phyloP scores from a whole-genome alignment of 2,888 invertebrate genomes.

The Spisula subtruncata region DNA sequence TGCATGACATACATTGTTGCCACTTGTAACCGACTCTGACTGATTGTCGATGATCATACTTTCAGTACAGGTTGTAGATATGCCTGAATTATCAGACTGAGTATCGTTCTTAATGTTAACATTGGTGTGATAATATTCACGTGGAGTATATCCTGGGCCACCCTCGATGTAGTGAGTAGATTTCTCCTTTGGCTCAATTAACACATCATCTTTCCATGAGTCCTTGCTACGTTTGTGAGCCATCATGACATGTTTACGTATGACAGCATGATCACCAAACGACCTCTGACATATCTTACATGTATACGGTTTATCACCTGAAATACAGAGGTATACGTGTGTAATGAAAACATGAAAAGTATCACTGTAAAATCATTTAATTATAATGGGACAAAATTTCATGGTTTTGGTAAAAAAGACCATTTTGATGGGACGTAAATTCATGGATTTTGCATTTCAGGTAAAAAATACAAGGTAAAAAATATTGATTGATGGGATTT shows the following conservation, averaged over 20 bases:
- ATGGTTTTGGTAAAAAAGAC: too few relatives aligned
- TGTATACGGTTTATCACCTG: slow-evolving; percentile 87
- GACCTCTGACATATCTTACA: slow-evolving; percentile 87
- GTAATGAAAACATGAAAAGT: too few relatives aligned
- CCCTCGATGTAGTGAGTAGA: slow-evolving; percentile 45
- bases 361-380: too few relatives aligned
- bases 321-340: slow-evolving; percentile 25
- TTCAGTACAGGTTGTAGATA: not conserved
- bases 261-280: slow-evolving; percentile 83
- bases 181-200: slow-evolving; percentile 7
- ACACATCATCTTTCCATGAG: slow-evolving; percentile 72
- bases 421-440: too few relatives aligned
- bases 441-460: too few relatives aligned
- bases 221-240: slow-evolving; percentile 80
- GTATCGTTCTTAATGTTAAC: not conserved
- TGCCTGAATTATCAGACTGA: not conserved
- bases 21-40: not conserved
- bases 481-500: too few relatives aligned
- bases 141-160: slow-evolving; percentile 33
- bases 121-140: not conserved
- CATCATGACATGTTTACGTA: slow-evolving; percentile 83
- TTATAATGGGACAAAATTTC: too few relatives aligned
- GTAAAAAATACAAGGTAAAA: too few relatives aligned
- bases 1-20: not conserved
- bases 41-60: not conserved